Percentiles rank a stretch among this genome's conserved stretches.
phyloP scores from a whole-genome alignment of 2,797 vertebrate genomes.

The Danio choprae region DNA sequence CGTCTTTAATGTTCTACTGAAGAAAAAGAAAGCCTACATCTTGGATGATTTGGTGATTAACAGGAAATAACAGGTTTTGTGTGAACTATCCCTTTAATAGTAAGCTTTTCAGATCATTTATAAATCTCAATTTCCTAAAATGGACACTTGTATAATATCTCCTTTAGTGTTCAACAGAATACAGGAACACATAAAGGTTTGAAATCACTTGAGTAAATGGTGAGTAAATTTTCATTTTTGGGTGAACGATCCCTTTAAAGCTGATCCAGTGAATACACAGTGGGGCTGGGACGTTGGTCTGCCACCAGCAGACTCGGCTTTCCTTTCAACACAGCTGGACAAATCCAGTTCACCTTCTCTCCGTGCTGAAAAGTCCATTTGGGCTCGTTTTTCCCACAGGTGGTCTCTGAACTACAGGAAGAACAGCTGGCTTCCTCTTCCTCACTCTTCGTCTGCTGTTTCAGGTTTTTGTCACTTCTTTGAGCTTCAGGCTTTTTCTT shows the following conservation, averaged over 20 bases:
- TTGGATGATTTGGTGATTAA: too few species aligned
- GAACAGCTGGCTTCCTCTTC: constrained; percentile 20
- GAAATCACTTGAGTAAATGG: too few species aligned
- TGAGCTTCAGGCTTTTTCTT: constrained; percentile 66
- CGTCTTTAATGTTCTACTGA: too few species aligned
- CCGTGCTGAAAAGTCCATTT: constrained; percentile 86
- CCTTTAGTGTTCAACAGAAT: too few species aligned
- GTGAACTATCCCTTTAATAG: too few species aligned
- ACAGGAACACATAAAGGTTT: too few species aligned
- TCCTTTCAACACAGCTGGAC: constrained; percentile 82
- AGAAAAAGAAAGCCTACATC: too few species aligned
- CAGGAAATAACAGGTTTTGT: too few species aligned
- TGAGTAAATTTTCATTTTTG: too few species aligned
- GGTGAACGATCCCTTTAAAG: constrained; percentile 54
- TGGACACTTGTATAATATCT: too few species aligned
- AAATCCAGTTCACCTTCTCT: constrained; percentile 96
- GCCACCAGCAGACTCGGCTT: constrained; percentile 85
- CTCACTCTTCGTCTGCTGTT: constrained; percentile 43
- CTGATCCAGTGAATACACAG: constrained; percentile 80
- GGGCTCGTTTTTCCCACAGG: constrained; percentile 67
- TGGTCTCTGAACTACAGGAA: constrained; percentile 27
- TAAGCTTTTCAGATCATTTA: too few species aligned
- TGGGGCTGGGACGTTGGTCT: constrained; percentile 86
- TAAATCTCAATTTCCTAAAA: too few species aligned
- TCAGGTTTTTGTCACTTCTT: constrained; percentile 48